These are phyloP conservation scores for Cryptocephalus primarius DNA, from an alignment of 2,888 invertebrate species.

Conservation along the genomic window DNA sequence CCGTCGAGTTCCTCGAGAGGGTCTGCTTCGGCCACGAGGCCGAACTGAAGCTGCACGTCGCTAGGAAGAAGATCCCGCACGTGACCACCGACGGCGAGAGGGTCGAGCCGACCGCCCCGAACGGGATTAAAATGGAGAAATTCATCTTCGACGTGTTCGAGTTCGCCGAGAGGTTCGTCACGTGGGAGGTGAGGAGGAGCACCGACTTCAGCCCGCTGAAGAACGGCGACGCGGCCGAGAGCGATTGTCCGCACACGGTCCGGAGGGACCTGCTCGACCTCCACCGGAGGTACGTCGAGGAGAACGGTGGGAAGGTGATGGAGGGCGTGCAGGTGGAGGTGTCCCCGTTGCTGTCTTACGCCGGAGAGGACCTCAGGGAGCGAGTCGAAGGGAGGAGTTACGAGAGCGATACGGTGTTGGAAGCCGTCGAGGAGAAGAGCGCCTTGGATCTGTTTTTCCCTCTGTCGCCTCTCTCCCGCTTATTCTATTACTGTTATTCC, in stretches of 20 bases:
- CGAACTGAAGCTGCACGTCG: conserved; percentile 80
- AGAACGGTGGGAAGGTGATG: conserved; percentile 70
- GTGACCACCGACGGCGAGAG: conserved; percentile 60
- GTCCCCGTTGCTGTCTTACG: conserved; percentile 81
- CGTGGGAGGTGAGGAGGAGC: conserved; percentile 82
- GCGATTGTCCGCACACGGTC: conserved; percentile 85
- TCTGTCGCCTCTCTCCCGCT: too few relatives aligned
- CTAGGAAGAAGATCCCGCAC: conserved; percentile 92
- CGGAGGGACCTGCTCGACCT: conserved; percentile 62
- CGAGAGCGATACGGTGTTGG: conserved; percentile 14
- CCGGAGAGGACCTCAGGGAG: conserved; percentile 66
- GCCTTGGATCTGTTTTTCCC: too few relatives aligned
- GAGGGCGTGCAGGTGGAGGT: conserved; percentile 62
- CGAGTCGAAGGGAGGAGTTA: conserved; percentile 17
- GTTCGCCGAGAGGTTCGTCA: conserved; percentile 74
- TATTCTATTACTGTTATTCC: too few relatives aligned
- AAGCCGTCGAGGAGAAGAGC: conserved; percentile 1
- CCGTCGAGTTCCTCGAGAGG: conserved; percentile 67
- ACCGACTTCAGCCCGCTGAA: conserved; percentile 96
- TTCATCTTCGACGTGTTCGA: conserved; percentile 98
- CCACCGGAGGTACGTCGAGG: conserved; percentile 67
- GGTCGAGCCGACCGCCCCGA: conserved; percentile 67
- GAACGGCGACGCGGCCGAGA: conserved; percentile 75
- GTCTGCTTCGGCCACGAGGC: conserved; percentile 60
- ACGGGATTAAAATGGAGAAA: conserved; percentile 98